A percentile compares a stretch with the other conserved stretches of the same genome.
Evolutionary conservation across 2,888 invertebrate species (phyloP).

Genomic region (Lepeophtheirus nordmannii): DNA sequence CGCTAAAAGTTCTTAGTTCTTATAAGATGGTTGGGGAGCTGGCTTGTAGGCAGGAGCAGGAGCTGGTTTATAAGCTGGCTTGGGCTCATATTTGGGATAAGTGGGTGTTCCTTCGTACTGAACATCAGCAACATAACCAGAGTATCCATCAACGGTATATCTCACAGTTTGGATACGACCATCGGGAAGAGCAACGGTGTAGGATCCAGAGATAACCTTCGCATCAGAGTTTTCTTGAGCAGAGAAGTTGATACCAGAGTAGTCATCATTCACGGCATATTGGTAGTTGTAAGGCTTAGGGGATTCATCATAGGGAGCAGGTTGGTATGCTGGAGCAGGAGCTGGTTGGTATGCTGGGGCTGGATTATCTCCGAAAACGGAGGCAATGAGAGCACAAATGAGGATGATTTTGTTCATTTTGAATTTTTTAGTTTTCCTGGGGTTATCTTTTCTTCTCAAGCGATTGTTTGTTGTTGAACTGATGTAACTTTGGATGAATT

Average conservation of each 20-base stretch:
- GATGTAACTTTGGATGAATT: too few relatives aligned
- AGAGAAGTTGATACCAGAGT: not conserved
- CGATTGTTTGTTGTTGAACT: too few relatives aligned
- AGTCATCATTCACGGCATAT: constrained; percentile 14
- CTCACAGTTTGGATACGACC: constrained; percentile 18
- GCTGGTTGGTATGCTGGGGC: not conserved
- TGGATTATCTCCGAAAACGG: not conserved
- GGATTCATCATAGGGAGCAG: constrained; percentile 5
- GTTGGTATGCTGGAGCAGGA: constrained; percentile 9
- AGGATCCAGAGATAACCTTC: not conserved
- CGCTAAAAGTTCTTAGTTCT: too few relatives aligned
- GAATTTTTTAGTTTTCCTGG: not conserved
- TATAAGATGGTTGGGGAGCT: too few relatives aligned
- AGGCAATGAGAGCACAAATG: not conserved
- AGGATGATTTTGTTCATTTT: not conserved
- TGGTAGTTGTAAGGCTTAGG: not conserved
- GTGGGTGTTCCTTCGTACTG: constrained; percentile 4
- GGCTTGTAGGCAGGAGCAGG: not conserved
- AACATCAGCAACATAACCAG: constrained; percentile 12
- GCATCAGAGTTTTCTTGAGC: not conserved
- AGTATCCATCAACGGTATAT: not conserved
- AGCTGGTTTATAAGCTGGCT: constrained; percentile 8
- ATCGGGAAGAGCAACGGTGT: constrained; percentile 13
- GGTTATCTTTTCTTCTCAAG: too few relatives aligned
- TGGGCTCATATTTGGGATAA: constrained; percentile 17